Conservation (phyloP, 2,113 vertebrate genomes). For the Riparia riparia region DNA sequence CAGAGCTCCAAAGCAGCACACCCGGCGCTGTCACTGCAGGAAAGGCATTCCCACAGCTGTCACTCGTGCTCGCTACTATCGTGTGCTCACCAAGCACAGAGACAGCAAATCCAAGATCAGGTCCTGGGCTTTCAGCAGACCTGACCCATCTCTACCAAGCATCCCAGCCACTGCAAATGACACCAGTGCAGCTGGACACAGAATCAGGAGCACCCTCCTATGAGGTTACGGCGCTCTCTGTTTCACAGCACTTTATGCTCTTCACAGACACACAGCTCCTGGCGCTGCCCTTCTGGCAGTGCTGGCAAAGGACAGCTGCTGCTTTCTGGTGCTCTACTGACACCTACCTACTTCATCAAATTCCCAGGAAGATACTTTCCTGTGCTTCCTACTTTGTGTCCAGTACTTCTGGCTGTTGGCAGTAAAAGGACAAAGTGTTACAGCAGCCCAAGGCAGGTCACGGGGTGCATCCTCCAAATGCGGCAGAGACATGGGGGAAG, state of each 20-base stretch:
- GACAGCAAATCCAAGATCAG: neutral
- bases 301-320: neutral
- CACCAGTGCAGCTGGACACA: rapidly evolving
- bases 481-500: neutral
- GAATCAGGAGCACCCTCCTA: neutral
- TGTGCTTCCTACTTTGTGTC: neutral
- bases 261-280: neutral
- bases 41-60: neutral
- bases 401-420: neutral
- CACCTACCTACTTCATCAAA: neutral
- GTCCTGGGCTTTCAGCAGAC: neutral
- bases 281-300: neutral
- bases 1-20: neutral
- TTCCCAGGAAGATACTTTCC: neutral
- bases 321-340: neutral
- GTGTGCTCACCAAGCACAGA: neutral
- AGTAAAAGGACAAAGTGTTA: neutral
- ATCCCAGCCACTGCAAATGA: neutral
- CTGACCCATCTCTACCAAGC: neutral
- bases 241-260: neutral
- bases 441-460: neutral
- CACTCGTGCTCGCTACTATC: rapidly evolving
- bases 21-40: neutral
- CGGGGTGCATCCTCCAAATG: rapidly evolving
- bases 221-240: neutral